Base-by-base conservation (phyloP, 2,797 vertebrate species). In the Catamblyrhynchus diadema region DNA sequence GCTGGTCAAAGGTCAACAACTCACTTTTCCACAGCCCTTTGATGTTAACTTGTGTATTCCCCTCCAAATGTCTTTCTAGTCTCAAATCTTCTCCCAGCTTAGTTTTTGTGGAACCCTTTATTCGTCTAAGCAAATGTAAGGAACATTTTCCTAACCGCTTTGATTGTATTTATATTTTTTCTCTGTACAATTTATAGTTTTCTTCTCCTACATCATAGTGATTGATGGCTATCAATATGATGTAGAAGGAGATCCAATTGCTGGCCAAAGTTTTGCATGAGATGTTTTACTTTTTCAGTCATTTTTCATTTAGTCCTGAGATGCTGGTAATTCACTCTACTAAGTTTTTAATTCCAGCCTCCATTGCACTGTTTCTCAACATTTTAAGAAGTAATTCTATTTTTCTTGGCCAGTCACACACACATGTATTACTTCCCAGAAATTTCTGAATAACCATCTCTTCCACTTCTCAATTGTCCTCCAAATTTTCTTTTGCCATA, bases 1-100 rank as follows among this genome's bases (percentile, higher is more conserved):
- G 64, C 32, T 47, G 20, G 35, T 53, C 51, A 78, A 81, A 75
- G 8, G 14, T 47, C 35, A 70, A 6, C 20, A 44, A 44, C 5
- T 33, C 0, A 0, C 11, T 71, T 79, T 71, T 2, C 0, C 23
- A 64, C 25, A 71, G 45, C 4, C 12, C 25, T 10, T 51, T 73
- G 21, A 37, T 70, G 33, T 2, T 62, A 41, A 56, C 27, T 42
- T 59, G 4, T 72, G 11, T 50, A 10, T 54, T 85, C 7, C 14
- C 8, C 25, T 30, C 4, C 6, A 59, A 78, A 71, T 4, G 3
- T 70, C 45, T 44, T 82, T 83, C 51, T 59, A 10, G 32, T 14
- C 8, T 67, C 6, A 27, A 4, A 13, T 65, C 22, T 59, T 70
- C 39, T 88, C 35, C 14, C 33, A 53, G 9, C 3, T 74, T 39